phyloP scores from a whole-genome alignment of 2,797 vertebrate genomes.

The Bradypus variegatus region DNA sequence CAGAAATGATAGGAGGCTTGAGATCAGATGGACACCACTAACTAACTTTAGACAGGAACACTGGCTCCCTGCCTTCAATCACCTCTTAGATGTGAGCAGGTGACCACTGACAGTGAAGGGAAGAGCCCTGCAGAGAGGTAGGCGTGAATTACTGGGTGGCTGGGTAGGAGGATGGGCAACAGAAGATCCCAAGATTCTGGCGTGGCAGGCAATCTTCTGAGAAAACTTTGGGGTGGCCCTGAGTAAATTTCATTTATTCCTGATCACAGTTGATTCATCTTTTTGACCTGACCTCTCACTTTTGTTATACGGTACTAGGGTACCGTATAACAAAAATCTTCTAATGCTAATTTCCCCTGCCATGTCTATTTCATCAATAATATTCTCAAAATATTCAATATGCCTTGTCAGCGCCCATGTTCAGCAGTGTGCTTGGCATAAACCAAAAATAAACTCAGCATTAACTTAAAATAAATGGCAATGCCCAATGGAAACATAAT shows the following conservation, averaged over 20 bases:
- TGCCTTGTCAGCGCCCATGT: background rate
- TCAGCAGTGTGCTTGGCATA: background rate
- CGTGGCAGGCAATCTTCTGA: background rate
- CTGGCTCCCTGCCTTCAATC: background rate
- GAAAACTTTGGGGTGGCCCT: background rate
- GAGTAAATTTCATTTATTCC: background rate
- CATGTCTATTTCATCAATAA: background rate
- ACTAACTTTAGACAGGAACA: background rate
- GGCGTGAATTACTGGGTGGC: background rate
- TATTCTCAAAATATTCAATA: background rate
- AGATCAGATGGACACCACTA: background rate
- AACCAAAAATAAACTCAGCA: background rate
- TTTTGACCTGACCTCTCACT: background rate
- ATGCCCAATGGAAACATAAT: background rate
- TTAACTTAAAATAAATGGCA: no score
- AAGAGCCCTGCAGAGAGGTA: background rate
- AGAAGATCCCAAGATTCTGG: background rate
- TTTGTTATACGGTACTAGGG: background rate
- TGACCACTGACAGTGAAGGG: background rate
- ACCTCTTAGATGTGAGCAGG: background rate
- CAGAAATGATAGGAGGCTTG: background rate
- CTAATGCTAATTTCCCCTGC: background rate
- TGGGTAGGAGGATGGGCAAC: background rate
- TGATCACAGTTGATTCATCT: background rate
- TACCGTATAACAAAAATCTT: background rate